These are phyloP conservation scores for Calephelis perditalis DNA, from an alignment of 2,888 invertebrate species.

Conservation along the genomic window DNA sequence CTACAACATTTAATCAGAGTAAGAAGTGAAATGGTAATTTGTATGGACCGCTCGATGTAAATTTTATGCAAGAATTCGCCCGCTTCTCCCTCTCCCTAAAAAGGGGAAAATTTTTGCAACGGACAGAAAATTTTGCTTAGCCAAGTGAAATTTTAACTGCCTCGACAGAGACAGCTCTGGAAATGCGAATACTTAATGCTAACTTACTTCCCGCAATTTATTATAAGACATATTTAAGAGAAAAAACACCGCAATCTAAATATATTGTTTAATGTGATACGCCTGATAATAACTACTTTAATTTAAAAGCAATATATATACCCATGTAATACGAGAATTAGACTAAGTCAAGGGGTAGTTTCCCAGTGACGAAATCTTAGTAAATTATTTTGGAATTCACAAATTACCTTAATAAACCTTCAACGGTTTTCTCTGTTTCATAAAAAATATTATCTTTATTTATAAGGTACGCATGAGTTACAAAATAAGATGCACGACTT, in stretches of 20 bases:
- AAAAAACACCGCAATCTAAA: not conserved
- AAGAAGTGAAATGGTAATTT: constrained; percentile 77
- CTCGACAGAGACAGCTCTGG: constrained; percentile 73
- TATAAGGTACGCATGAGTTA: too few relatives aligned
- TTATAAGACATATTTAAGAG: constrained; percentile 73
- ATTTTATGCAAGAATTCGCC: constrained; percentile 77
- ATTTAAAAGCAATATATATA: too few relatives aligned
- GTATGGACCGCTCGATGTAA: constrained; percentile 78
- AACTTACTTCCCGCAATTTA: constrained; percentile 74
- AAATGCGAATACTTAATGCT: constrained; percentile 76
- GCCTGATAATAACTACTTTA: too few relatives aligned
- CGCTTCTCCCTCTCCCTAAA: constrained; percentile 64
- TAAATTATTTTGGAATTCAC: too few relatives aligned
- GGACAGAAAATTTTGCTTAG: constrained; percentile 77
- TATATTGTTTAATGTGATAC: too few relatives aligned
- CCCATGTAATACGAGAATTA: too few relatives aligned
- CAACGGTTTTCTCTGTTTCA: too few relatives aligned
- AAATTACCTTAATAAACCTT: too few relatives aligned
- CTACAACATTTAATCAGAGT: constrained; percentile 78
- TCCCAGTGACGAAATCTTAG: too few relatives aligned
- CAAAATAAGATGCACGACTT: too few relatives aligned
- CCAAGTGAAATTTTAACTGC: constrained; percentile 78
- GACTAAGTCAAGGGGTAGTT: too few relatives aligned
- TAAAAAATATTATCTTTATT: too few relatives aligned
- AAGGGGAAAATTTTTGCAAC: constrained; percentile 74